phyloP scores from a whole-genome alignment of 2,113 vertebrate species.

The Hemichromis elongatus region DNA sequence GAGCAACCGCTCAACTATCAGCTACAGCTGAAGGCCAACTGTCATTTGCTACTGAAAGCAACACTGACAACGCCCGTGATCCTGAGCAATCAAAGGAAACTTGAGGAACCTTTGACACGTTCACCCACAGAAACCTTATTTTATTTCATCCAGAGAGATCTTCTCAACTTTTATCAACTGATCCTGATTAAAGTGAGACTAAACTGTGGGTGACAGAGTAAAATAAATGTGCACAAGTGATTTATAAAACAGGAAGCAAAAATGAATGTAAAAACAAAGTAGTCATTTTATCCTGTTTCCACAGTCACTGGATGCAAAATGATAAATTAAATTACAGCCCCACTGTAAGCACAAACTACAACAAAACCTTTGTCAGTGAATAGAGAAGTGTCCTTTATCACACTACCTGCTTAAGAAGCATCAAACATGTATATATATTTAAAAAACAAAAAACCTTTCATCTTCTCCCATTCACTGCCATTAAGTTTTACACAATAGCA shows the following conservation, averaged over 20 bases:
- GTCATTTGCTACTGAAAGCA: not conserved
- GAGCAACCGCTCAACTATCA: not conserved
- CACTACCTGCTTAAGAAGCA: not conserved
- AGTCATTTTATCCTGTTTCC: not conserved
- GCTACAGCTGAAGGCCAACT: not conserved
- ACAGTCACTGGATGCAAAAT: not conserved
- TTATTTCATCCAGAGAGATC: not conserved
- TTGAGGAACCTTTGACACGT: accelerated
- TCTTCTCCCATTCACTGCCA: not conserved
- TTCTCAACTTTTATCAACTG: too few relatives aligned
- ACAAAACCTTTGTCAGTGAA: not conserved
- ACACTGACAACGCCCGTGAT: not conserved
- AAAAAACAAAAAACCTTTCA: not conserved
- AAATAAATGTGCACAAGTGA: not conserved
- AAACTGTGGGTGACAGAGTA: not conserved
- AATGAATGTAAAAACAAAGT: not conserved
- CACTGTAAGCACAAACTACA: not conserved
- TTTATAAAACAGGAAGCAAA: not conserved
- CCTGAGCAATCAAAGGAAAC: not conserved
- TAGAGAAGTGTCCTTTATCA: not conserved
- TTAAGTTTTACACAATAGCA: not conserved
- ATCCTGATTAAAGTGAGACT: not conserved
- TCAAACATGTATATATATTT: not conserved
- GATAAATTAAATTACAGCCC: not conserved
- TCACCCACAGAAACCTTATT: not conserved